These are phyloP conservation scores for Stegophylla sp. DNA, from an alignment of 2,888 invertebrate species.

Conservation along the genomic window DNA sequence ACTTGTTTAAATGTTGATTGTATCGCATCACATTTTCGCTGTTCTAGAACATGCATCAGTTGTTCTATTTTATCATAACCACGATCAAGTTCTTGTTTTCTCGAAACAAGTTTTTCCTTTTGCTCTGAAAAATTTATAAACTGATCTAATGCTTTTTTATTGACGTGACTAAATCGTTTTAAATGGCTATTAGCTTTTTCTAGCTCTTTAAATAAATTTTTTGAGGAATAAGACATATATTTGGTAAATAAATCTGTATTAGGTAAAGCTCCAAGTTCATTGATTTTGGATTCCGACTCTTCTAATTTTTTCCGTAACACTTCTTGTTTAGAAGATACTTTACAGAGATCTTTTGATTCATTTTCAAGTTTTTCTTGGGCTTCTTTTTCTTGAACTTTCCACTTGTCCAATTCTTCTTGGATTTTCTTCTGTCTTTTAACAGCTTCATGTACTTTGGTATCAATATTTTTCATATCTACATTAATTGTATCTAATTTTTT, in stretches of 20 bases:
- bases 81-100: constrained; percentile 96
- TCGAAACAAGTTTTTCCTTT: constrained; percentile 93
- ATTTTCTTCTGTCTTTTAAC: constrained; percentile 66
- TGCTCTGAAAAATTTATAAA: constrained; percentile 99
- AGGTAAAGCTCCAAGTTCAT: constrained; percentile 95
- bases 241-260: constrained; percentile 85
- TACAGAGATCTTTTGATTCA: constrained; percentile 93
- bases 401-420: constrained; percentile 66
- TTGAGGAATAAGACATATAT: constrained; percentile 77
- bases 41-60: constrained; percentile 91
- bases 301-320: constrained; percentile 90
- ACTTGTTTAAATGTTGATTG: constrained; percentile 99
- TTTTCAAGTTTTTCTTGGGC: constrained; percentile 93
- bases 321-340: constrained; percentile 93
- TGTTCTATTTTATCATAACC: constrained; percentile 90
- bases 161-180: constrained; percentile 98
- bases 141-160: constrained; percentile 98
- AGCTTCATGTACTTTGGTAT: constrained; percentile 76
- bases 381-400: constrained; percentile 85
- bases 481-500: constrained; percentile 83
- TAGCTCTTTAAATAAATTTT: constrained; percentile 89
- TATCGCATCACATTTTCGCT: constrained; percentile 96
- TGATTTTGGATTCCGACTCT: constrained; percentile 93
- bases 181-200: constrained; percentile 96
- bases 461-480: constrained; percentile 80